phyloP scores from a whole-genome alignment of 2,888 invertebrate species.

The Tanytarsus gracilentus region DNA sequence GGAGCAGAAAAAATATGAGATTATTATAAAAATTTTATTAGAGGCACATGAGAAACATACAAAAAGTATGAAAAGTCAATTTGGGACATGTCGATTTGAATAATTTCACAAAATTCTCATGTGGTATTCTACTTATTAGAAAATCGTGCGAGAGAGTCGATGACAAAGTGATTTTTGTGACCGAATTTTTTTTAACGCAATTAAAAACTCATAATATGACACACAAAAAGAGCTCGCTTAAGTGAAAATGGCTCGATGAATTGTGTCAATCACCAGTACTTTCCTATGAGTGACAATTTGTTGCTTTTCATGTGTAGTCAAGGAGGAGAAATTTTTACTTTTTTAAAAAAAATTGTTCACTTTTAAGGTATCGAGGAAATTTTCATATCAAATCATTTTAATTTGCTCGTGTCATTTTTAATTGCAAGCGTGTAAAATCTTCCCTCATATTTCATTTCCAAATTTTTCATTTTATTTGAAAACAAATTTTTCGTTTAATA shows the following conservation, averaged over 20 bases:
- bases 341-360: not conserved
- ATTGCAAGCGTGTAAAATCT: not conserved
- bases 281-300: too few species aligned
- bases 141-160: not conserved
- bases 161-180: too few species aligned
- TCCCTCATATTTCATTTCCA: not conserved
- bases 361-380: too few species aligned
- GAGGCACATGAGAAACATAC: too few species aligned
- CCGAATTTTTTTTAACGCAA: not conserved
- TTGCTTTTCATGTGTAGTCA: too few species aligned
- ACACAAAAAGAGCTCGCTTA: not conserved
- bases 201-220: conserved; percentile 8
- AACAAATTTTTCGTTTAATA: conserved; percentile 4
- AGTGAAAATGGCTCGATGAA: not conserved
- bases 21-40: too few species aligned
- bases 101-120: not conserved
- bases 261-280: not conserved
- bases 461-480: conserved; percentile 1
- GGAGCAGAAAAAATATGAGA: too few species aligned
- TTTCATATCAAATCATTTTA: not conserved
- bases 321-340: not conserved
- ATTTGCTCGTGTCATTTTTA: not conserved
- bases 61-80: too few species aligned
- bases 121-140: not conserved
- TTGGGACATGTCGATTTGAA: too few species aligned